Base-by-base conservation (phyloP, 2,113 vertebrate species). In the Cettia cetti region DNA sequence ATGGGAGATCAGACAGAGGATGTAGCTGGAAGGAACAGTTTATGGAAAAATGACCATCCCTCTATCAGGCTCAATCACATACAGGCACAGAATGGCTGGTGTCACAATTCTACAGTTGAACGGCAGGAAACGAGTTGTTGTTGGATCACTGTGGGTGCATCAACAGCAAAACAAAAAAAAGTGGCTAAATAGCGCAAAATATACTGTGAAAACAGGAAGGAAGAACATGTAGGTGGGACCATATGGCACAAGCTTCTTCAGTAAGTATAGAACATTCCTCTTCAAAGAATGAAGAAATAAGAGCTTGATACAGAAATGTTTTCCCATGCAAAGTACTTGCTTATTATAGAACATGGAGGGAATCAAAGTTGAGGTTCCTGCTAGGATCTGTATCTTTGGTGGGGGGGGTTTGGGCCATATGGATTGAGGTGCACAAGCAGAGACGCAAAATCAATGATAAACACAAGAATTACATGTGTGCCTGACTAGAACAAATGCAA, bases 191-290 rank as follows among this genome's bases (percentile, higher is more conserved):
- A 92, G 94, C 3, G 95, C 91, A 96, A 97, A 94, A 94, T 92
- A 97, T 86, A 96, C 94, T 97, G 94, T 96, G 95, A 95, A 97
- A 96, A 95, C 94, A 92, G 91, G 89, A 94, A 96, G 91, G 86
- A 95, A 96, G 93, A 94, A 53, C 40, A 28, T 24, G 94, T 96
- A 94, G 95, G 96, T 95, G 95, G 89, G 40, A 95, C 92, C 96
- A 95, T 94, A 94, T 95, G 96, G 89, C 61, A 45, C 37, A 76
- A 91, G 53, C 16, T 94, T 78, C 91, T 78, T 71, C 54, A 71
- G 69, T 66, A 90, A 84, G 89, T 84, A 40, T 24, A 75, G 72
- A 94, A 91, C n/a, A 33, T 68, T 82, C 52, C 44, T 86, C 65
- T 89, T 77, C 69, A 16, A 33, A 82, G 81, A 92, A 89, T 50